A percentile compares a stretch with the other conserved stretches of the same genome.
Conservation (phyloP, 2,888 invertebrate species). For the Hoplodrina blanda region DNA sequence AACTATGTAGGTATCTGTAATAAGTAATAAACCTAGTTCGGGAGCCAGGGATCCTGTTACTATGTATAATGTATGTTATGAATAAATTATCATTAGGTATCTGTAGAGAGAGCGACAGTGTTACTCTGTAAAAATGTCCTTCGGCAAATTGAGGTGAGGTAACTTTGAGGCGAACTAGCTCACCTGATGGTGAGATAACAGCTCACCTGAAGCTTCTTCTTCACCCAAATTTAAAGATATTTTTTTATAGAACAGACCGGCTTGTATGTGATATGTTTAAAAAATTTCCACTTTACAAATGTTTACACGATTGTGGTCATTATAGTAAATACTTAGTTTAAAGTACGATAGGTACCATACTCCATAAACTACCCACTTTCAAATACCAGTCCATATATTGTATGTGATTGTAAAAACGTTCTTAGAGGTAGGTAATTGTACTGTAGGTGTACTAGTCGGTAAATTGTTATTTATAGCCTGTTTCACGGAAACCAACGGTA, state of each 20-base stretch:
- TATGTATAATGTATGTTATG: no score
- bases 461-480: constrained; percentile 75
- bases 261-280: not conserved
- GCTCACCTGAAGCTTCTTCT: no score
- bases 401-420: constrained; percentile 53
- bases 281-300: constrained; percentile 1
- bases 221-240: no score
- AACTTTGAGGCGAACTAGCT: no score
- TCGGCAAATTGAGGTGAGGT: no score
- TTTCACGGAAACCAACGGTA: constrained; percentile 69
- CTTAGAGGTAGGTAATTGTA: constrained; percentile 69
- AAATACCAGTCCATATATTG: constrained; percentile 11
- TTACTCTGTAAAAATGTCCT: no score
- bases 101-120: not conserved
- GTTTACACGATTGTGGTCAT: not conserved
- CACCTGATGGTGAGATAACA: no score
- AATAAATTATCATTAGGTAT: no score
- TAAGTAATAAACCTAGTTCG: no score
- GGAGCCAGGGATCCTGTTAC: no score
- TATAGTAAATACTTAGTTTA: constrained; percentile 18
- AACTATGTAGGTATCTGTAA: not conserved
- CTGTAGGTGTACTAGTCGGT: constrained; percentile 63
- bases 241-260: not conserved
- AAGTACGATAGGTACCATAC: not conserved
- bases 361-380: constrained; percentile 1